A percentile compares a stretch with the other conserved stretches of the same genome.
phyloP scores from a whole-genome alignment of 2,797 vertebrate genomes.

The Natrix natrix region DNA sequence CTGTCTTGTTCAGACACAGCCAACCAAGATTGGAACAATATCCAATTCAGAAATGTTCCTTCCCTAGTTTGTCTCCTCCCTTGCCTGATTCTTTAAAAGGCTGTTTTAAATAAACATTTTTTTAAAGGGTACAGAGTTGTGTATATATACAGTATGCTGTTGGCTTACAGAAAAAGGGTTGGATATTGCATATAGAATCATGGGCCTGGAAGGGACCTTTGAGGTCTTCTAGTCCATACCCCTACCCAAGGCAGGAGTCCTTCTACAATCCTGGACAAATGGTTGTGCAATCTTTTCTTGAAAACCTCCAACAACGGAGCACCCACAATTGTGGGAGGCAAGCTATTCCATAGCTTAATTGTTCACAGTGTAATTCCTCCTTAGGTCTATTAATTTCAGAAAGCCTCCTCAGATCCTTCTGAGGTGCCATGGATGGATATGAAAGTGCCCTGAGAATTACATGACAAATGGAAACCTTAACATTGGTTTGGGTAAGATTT shows the following conservation, averaged over 20 bases:
- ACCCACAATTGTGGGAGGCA: no score
- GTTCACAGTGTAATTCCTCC: no score
- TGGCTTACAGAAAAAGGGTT: neutral
- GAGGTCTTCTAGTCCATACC: no score
- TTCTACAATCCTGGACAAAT: no score
- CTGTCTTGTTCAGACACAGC: neutral
- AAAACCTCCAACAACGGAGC: no score
- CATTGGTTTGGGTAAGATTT: neutral
- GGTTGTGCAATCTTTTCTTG: no score
- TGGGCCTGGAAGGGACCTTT: no score
- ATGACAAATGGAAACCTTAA: neutral
- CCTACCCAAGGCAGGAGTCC: no score
- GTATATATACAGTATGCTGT: neutral
- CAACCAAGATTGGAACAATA: neutral
- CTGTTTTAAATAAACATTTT: neutral
- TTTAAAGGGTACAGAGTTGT: no score
- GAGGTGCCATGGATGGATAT: neutral
- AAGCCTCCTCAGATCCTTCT: neutral
- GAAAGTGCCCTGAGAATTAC: neutral
- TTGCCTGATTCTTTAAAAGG: neutral
- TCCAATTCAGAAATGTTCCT: neutral
- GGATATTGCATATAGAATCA: neutral
- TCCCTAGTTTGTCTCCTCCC: neutral
- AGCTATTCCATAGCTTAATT: no score
- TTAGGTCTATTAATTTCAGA: neutral